Evolutionary conservation across 1,140 invertebrate genomes (phyloP).

Genomic region (Drosophila leontia): DNA sequence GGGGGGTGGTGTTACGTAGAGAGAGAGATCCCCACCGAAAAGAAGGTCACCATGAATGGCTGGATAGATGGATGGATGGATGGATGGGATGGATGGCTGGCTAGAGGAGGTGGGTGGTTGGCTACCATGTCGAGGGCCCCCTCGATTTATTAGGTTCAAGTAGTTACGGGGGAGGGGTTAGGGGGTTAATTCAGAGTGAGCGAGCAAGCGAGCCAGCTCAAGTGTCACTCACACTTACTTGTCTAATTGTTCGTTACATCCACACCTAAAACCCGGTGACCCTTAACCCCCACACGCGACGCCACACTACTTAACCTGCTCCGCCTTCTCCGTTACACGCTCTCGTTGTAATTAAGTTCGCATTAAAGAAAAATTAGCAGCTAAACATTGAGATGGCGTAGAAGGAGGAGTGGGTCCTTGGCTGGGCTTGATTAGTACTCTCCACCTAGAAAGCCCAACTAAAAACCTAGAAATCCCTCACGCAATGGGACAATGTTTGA

Average conservation of each 20-base stretch:
- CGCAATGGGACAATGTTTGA: neutral
- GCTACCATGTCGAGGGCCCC: conserved; percentile 62
- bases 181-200: conserved; percentile 32
- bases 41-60: conserved; percentile 64
- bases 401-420: neutral
- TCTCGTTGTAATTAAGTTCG: conserved; percentile 75
- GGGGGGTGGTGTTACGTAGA: neutral
- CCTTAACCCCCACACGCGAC: conserved; percentile 9
- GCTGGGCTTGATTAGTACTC: conserved; percentile 52
- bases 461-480: neutral
- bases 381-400: conserved; percentile 49
- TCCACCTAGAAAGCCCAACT: conserved; percentile 2
- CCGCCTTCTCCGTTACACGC: neutral
- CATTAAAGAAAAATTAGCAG: conserved; percentile 79
- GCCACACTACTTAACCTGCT: neutral
- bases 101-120: neutral
- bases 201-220: conserved; percentile 33
- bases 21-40: conserved; percentile 35
- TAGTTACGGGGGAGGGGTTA: conserved; percentile 30
- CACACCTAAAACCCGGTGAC: conserved; percentile 35
- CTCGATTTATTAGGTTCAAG: conserved; percentile 83
- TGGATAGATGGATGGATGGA: neutral
- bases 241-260: conserved; percentile 67
- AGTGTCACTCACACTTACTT: conserved; percentile 62
- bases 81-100: neutral